These are phyloP conservation scores for Apostichopus californicus DNA, from an alignment of 35 echinoderm and acorn worm genomes.

Conservation along the genomic window DNA sequence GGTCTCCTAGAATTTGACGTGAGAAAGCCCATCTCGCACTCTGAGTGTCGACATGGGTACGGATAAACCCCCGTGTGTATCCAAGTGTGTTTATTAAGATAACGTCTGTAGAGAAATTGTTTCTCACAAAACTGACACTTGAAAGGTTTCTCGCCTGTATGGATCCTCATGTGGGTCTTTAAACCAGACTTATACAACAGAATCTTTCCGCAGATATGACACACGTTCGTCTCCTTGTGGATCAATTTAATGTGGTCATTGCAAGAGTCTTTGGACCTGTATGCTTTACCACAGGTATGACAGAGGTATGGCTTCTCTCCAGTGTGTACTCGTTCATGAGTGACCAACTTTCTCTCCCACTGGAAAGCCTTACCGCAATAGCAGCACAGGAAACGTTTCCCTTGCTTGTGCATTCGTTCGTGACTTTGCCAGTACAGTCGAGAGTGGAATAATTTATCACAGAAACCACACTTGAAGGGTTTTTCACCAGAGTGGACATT, in stretches of 20 bases:
- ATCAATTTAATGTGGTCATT: background rate
- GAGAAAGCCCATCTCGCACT: background rate
- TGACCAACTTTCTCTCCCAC: background rate
- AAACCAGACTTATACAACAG: background rate
- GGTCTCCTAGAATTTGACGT: background rate
- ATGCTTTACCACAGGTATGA: background rate
- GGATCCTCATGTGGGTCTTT: background rate
- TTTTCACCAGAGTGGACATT: slow-evolving; percentile 1
- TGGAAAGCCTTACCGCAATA: background rate
- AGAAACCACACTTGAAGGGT: background rate
- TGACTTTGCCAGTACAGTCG: background rate
- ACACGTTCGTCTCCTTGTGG: background rate
- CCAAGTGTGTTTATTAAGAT: background rate
- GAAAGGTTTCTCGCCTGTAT: slow-evolving; percentile 48
- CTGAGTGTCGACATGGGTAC: background rate
- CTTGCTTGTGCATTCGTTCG: background rate
- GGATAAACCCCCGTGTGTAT: slow-evolving; percentile 2
- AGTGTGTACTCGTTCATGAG: background rate
- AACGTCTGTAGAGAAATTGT: background rate
- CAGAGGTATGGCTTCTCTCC: slow-evolving; percentile 15
- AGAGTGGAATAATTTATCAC: background rate
- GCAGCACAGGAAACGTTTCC: background rate
- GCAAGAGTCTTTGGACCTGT: too few species aligned
- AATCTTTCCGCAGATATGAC: background rate
- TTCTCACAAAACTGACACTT: background rate